Conservation (phyloP, 2,797 vertebrate genomes). For the Aselliscus stoliczkanus region DNA sequence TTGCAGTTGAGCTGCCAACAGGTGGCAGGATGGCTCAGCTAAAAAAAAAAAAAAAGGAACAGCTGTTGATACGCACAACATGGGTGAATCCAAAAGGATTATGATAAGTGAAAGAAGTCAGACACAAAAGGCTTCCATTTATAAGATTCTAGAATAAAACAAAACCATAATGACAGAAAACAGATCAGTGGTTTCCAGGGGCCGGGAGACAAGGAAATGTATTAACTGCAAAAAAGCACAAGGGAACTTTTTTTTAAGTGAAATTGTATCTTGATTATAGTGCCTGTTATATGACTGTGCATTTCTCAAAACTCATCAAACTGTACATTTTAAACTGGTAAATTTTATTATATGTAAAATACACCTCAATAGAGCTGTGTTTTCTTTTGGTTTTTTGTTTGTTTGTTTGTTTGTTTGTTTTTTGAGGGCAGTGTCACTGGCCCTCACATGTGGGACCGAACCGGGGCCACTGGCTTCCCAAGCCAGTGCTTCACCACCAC, state of each 20-base stretch:
- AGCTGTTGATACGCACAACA: not conserved
- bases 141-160: not conserved
- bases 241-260: not conserved
- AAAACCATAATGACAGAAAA: not conserved
- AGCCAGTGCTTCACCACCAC: too few relatives aligned
- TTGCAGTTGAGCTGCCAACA: too few relatives aligned
- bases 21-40: too few relatives aligned
- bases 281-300: not conserved
- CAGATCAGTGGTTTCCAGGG: not conserved
- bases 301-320: conserved; percentile 26
- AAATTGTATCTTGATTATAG: not conserved
- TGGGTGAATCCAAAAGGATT: not conserved
- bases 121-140: not conserved
- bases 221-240: not conserved
- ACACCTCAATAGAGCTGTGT: not conserved
- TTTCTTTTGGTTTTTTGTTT: too few relatives aligned
- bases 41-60: not conserved
- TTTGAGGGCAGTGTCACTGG: too few relatives aligned
- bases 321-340: not conserved
- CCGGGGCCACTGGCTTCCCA: too few relatives aligned
- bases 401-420: too few relatives aligned
- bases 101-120: not conserved
- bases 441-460: too few relatives aligned
- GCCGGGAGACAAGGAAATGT: not conserved
- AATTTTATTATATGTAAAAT: not conserved